Percentiles rank a stretch among this genome's conserved stretches.
These are phyloP conservation scores for Microtus montanus DNA, from an alignment of 2,113 vertebrate species.

Conservation along the genomic window DNA sequence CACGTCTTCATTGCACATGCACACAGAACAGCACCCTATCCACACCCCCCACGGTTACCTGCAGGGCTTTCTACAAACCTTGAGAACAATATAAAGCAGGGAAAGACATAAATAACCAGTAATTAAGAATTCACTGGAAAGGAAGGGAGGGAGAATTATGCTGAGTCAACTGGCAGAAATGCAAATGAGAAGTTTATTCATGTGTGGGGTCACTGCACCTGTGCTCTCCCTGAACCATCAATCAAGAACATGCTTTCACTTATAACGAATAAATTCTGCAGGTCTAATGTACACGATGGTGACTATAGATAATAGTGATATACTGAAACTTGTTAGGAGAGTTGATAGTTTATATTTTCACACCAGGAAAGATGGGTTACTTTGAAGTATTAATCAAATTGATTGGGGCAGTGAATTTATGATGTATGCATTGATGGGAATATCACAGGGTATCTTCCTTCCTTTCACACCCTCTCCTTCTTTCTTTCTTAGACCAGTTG, in stretches of 20 bases:
- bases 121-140: conserved; percentile 83
- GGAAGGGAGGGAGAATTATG: conserved; percentile 70
- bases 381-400: not conserved
- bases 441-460: too few relatives aligned
- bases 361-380: not conserved
- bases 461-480: not conserved
- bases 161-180: conserved; percentile 79
- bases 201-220: conserved; percentile 65
- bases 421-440: not conserved
- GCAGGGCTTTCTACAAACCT: conserved; percentile 74
- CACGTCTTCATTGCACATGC: conserved; percentile 72
- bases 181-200: conserved; percentile 75
- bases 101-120: conserved; percentile 82
- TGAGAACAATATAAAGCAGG: conserved; percentile 74
- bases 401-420: not conserved
- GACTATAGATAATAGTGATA: not conserved
- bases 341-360: not conserved
- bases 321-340: not conserved
- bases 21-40: not conserved
- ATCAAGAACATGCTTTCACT: conserved; percentile 58
- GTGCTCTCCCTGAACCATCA: conserved; percentile 60
- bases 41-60: conserved; percentile 47
- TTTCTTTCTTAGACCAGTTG: not conserved
- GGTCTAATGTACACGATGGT: not conserved
- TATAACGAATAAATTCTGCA: not conserved